Evolutionary conservation across 2,113 vertebrate genomes (phyloP).

Genomic region (Delphinapterus leucas): DNA sequence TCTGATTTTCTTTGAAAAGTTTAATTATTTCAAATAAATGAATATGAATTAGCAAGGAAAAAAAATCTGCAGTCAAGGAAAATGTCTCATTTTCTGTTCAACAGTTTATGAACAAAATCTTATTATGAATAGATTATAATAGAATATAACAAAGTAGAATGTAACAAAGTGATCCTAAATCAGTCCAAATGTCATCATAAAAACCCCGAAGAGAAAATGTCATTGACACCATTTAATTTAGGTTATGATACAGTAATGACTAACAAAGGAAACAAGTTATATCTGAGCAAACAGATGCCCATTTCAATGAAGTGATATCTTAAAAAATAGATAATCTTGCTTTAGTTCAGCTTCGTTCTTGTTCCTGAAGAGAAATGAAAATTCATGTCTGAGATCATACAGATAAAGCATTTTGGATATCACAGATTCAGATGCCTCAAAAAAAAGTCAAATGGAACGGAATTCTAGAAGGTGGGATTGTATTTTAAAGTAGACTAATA

Average conservation of each 20-base stretch:
- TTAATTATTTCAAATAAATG: slow-evolving; percentile 71
- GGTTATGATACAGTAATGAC: neutral
- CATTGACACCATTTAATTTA: neutral
- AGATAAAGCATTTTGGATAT: neutral
- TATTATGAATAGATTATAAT: neutral
- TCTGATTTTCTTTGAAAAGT: slow-evolving; percentile 72
- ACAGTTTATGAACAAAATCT: slow-evolving; percentile 19
- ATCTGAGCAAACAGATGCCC: neutral
- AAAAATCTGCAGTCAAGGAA: slow-evolving; percentile 36
- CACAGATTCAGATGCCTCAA: neutral
- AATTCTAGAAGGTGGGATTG: neutral
- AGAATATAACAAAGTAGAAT: neutral
- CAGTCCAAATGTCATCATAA: slow-evolving; percentile 9
- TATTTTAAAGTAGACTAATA: neutral
- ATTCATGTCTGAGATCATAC: neutral
- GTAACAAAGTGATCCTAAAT: neutral
- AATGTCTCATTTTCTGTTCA: neutral
- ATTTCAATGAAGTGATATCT: neutral
- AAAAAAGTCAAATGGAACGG: slow-evolving; percentile 20
- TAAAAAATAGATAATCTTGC: neutral
- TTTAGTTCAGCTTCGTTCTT: neutral
- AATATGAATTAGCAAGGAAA: slow-evolving; percentile 72
- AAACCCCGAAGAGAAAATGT: neutral
- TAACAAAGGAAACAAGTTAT: neutral
- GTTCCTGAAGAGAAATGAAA: slow-evolving; percentile 37